Evolutionary conservation across 2,888 invertebrate species (phyloP), one percentile per base, ranked within the genome.

Genomic region (Phortica okadai): DNA sequence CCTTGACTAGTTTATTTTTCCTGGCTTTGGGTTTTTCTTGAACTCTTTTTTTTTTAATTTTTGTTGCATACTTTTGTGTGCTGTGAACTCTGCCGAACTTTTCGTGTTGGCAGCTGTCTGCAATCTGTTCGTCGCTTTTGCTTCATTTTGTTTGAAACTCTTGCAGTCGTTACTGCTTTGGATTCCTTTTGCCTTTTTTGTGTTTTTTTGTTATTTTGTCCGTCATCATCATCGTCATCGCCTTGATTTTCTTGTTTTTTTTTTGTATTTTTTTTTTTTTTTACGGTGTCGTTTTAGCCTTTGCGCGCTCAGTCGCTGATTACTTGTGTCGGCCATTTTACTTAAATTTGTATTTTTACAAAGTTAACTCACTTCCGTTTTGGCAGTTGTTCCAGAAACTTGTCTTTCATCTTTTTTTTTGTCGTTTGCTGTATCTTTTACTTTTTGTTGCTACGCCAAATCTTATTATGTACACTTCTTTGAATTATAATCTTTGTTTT

Each of bases 271-370:
- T n/a, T n/a, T n/a, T n/a, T n/a, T n/a, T n/a, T n/a, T n/a, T n/a
- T n/a, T n/a, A 42, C 42, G 2, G 11, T 21, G 50, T 33, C 69
- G 6, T 45, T 70, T 70, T 25, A 45, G 45, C 14, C 69, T 45
- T 16, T 42, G 11, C 50, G 21, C 66, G 66, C 69, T 70, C 50
- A 70, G 45, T 70, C 66, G 66, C 69, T 70, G 69, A 70, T 70
- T 70, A 70, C 69, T 45, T 50, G 69, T 70, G 69, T 70, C 69
- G 69, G 69, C 54, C 50, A 70, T 70, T 70, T 70, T 50, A 70
- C 69, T 50, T 70, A 45, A 70, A 70, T 70, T 69, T 70, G 45
- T 70, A 70, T 70, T 50, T 70, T 70, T 70, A 70, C 69, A 70
- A 70, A 70, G 69, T 70, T 70, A 70, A 70, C 69, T 70, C 50